Base-by-base conservation (phyloP, 2,113 vertebrate species). In the Solenodon paradoxus region DNA sequence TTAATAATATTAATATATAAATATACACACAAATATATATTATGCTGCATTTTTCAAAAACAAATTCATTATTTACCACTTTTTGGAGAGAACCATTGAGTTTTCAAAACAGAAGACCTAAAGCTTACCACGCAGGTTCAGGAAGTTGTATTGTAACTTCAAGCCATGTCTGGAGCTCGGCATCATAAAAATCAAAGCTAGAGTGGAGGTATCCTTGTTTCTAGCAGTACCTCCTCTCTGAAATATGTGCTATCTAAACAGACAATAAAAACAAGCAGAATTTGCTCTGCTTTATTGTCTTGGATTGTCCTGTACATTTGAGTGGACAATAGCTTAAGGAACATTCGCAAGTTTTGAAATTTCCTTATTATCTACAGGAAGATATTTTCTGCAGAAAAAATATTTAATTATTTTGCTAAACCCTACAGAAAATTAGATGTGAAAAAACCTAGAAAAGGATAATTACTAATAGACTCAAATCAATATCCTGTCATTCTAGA, bases 381-480 rank as follows among this genome's bases (percentile, higher is more conserved):
- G 57, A 63, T 40, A 86, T 40, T 86, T 79, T 89, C 11, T 63
- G 38, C 35, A 93, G 77, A 63, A 2, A 4, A 84, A 74, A 32
- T 51, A 82, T n/a, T 81, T 13, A 59, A 38, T 28, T 38, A 57
- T 78, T 90, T 74, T 59, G 9, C 10, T 69, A 77, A 68, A 55
- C 5, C 66, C n/a, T 57, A 71, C 3, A 72, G 63, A 74, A 78
- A 86, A 38, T 3, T 15, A 2, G 79, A 84, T 28, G 24, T 59
- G 40, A 79, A 57, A 57, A 86, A 94, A 93, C 4, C 51, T 74
- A 74, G 42, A 57, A 91, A 45, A 78, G 2, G 9, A 72, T 38
- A 74, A 80, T 64, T n/a, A 79, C 51, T 59, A 90, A 57, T 0
- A 91, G 20, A 93, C 15, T 85, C 55, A 93, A 84, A 90, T 92